Evolutionary conservation across 1,140 invertebrate species (phyloP), one percentile per base, ranked within the genome.

Genomic region (Notospermus geniculatus): DNA sequence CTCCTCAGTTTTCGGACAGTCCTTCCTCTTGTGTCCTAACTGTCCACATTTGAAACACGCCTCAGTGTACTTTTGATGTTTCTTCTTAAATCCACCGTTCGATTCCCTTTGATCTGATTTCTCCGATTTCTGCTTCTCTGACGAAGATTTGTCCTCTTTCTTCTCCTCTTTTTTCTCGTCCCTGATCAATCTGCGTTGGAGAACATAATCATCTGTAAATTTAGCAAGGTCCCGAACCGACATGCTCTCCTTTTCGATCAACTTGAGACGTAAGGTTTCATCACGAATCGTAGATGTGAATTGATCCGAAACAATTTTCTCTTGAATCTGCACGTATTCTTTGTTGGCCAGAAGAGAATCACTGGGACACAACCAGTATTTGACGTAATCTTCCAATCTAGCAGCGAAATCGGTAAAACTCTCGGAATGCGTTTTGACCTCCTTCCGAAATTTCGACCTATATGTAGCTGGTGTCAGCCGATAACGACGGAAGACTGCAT

Each of bases 161-260:
- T 15, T 4, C 32, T 36, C 32, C 32, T 36, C 32, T 36, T n/a
- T n/a, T n/a, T n/a, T n/a, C n/a, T n/a, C n/a, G n/a, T n/a, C n/a
- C n/a, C 32, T 4, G 15, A 36, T 36, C 32, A 36, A 36, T 15
- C 32, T 4, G 4, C 32, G 32, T 15, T 36, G 5, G n/a, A 36
- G 4, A 7, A 36, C 32, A 69, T 11, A 50, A 50, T 50, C 46
- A 50, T 50, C 46, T 9, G 46, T n/a, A 23, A 50, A 23, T 50
- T n/a, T 19, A 9, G 46, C 46, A 5, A 50, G n/a, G 9, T 50
- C 46, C 4, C 46, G 46, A 5, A n/a, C n/a, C 4, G 19, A 23
- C 19, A 19, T 4, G 4, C n/a, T n/a, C 5, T 50, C 19, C 19
- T n/a, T 19, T 23, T 50, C 46, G n/a, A 50, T 27, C 5, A 50